Percentiles rank a stretch among this genome's conserved stretches.
These are phyloP conservation scores for Limnephilus lunatus DNA, from an alignment of 2,888 invertebrate genomes.

Conservation along the genomic window DNA sequence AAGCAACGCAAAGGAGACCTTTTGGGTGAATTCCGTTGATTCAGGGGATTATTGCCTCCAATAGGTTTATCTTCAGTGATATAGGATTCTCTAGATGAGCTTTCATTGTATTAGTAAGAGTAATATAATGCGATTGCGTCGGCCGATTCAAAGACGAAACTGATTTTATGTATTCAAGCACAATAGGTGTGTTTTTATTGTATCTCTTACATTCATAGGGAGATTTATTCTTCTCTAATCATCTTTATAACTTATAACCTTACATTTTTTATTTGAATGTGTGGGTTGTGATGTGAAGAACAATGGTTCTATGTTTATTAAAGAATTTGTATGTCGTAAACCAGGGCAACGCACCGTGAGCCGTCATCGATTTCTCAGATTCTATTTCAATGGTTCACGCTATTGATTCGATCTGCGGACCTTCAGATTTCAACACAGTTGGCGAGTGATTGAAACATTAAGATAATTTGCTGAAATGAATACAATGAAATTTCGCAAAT, in stretches of 20 bases:
- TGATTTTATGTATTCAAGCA: background rate
- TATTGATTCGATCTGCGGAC: background rate
- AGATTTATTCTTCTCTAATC: background rate
- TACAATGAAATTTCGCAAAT: background rate
- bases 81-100: background rate
- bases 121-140: background rate
- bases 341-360: too few species aligned
- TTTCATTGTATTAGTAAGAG: background rate
- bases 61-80: background rate
- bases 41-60: constrained; percentile 42
- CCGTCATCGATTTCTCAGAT: background rate
- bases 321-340: too few species aligned
- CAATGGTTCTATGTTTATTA: too few species aligned
- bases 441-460: background rate
- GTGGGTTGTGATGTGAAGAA: too few species aligned
- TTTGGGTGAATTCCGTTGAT: constrained; percentile 43
- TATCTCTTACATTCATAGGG: background rate
- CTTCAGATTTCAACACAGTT: background rate
- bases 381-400: background rate
- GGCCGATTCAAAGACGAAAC: background rate
- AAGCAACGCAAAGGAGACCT: constrained; percentile 36
- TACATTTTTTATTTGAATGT: background rate
- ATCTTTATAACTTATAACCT: background rate
- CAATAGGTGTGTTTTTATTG: background rate
- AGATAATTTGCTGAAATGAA: background rate